phyloP scores from a whole-genome alignment of 2,888 invertebrate genomes.

The Drosophila flavopinicola region DNA sequence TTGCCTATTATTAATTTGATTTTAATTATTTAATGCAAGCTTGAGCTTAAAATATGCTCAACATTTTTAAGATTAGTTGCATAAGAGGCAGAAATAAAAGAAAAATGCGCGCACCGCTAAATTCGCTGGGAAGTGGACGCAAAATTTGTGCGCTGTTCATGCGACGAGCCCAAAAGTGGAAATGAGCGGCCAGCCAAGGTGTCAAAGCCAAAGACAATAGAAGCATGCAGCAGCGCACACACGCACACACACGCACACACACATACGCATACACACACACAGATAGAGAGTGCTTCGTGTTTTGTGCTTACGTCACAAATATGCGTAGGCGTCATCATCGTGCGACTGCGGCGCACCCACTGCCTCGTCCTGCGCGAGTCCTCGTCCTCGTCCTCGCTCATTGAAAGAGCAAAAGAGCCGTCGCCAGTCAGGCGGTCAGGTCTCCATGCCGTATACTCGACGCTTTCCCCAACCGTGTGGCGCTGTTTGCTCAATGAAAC shows the following conservation, averaged over 20 bases:
- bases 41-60: neutral
- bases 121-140: conserved; percentile 6
- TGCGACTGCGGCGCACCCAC: conserved; percentile 83
- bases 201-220: conserved; percentile 68
- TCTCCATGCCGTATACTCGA: conserved; percentile 52
- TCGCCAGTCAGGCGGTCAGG: conserved; percentile 61
- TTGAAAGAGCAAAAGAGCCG: conserved; percentile 45
- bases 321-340: conserved; percentile 84
- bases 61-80: conserved; percentile 5
- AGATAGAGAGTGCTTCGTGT: conserved; percentile 54
- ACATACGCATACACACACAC: neutral
- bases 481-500: conserved; percentile 76
- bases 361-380: conserved; percentile 42
- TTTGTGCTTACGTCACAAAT: conserved; percentile 84
- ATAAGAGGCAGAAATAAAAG: neutral
- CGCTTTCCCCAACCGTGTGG: conserved; percentile 65
- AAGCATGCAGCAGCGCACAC: conserved; percentile 34
- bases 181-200: conserved; percentile 66
- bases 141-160: conserved; percentile 31
- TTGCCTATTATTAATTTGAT: no score
- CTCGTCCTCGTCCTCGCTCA: conserved; percentile 12
- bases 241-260: conserved; percentile 12
- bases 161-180: conserved; percentile 65
- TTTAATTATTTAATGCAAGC: neutral
- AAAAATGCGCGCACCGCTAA: neutral